Conservation (phyloP, 2,113 vertebrate genomes). For the Parus major region DNA sequence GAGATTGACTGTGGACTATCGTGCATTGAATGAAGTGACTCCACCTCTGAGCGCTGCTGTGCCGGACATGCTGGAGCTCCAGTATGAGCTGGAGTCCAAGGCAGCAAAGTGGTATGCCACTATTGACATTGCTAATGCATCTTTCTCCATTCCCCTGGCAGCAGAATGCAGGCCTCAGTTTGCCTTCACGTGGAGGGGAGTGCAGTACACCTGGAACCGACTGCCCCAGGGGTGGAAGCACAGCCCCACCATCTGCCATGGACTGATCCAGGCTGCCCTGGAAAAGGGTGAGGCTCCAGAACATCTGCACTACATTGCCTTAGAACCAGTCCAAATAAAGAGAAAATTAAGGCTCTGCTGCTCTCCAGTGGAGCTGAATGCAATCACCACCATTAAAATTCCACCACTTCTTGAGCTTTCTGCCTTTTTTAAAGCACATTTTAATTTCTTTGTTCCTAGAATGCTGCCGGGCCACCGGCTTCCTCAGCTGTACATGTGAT, state of each 20-base stretch:
- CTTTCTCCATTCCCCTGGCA: no score
- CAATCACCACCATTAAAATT: not conserved
- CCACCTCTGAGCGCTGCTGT: not conserved
- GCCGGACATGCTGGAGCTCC: not conserved
- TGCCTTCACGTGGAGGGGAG: not conserved
- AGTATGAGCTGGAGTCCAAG: not conserved
- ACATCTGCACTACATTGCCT: not conserved
- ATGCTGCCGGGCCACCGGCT: rapidly evolving
- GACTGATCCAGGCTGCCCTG: not conserved
- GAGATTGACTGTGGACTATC: not conserved
- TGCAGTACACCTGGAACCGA: not conserved
- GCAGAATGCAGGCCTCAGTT: not conserved
- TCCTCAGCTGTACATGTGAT: not conserved
- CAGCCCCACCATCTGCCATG: not conserved
- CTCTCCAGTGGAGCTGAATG: constrained; percentile 38
- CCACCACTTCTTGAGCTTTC: not conserved
- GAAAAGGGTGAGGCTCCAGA: not conserved
- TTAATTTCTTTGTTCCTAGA: not conserved
- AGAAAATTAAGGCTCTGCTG: not conserved
- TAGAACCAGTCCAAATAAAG: not conserved
- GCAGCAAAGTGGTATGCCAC: not conserved
- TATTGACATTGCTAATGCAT: no score
- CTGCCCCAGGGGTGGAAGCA: not conserved
- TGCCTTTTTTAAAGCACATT: not conserved
- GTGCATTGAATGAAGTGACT: not conserved